Percentiles rank a stretch among this genome's conserved stretches.
These are phyloP conservation scores for Rhimphoctona megacephalus DNA, from an alignment of 2,888 invertebrate species.

Conservation along the genomic window DNA sequence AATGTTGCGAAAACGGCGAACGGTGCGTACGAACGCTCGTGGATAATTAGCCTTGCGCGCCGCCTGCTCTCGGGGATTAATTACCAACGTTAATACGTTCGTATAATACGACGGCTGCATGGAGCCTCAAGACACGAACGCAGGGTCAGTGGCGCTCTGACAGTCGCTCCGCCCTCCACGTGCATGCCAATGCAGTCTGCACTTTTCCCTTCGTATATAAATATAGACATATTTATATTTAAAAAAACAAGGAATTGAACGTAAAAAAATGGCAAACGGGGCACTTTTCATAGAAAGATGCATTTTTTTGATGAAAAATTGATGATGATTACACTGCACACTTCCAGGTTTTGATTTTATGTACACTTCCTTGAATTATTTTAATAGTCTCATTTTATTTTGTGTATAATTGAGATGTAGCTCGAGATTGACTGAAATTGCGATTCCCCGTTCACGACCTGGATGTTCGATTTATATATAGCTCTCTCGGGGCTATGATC, in stretches of 20 bases:
- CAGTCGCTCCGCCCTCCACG: slow-evolving; percentile 40
- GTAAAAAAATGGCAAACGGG: neutral
- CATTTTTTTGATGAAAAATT: neutral
- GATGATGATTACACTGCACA: neutral
- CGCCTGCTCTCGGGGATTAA: slow-evolving; percentile 53
- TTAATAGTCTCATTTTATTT: neutral
- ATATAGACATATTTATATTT: neutral
- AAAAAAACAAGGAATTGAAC: neutral
- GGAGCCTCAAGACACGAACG: slow-evolving; percentile 28
- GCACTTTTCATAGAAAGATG: neutral
- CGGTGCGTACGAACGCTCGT: slow-evolving; percentile 34
- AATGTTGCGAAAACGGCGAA: slow-evolving; percentile 19
- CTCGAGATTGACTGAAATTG: neutral
- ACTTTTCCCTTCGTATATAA: slow-evolving; percentile 1
- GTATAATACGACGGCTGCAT: slow-evolving; percentile 48
- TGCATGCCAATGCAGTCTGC: slow-evolving; percentile 42
- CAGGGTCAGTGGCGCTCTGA: slow-evolving; percentile 65
- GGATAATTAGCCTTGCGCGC: slow-evolving; percentile 57
- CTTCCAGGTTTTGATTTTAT: neutral
- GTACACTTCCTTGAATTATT: neutral
- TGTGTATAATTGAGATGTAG: neutral
- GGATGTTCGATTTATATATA: neutral
- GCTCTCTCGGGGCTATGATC: slow-evolving; percentile 36
- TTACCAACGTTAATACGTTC: slow-evolving; percentile 61
- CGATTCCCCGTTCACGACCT: neutral